phyloP scores from a whole-genome alignment of 2,797 vertebrate genomes.

The Chelidonichthys spinosus region DNA sequence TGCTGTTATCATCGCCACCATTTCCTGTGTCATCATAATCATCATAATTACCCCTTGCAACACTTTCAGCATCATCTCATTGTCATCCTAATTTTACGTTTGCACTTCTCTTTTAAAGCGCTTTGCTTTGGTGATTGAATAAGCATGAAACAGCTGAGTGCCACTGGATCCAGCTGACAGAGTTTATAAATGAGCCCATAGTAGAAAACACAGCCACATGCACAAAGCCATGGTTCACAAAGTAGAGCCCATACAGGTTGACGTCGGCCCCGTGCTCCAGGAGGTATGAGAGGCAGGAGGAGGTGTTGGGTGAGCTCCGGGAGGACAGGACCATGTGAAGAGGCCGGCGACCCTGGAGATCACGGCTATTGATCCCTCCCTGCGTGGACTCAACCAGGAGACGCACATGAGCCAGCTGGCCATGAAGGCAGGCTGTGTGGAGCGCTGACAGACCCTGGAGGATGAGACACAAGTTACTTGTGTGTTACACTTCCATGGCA shows the following conservation, averaged over 20 bases:
- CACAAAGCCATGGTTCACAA: neutral
- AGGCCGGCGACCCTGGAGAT: constrained; percentile 64
- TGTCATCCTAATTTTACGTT: constrained; percentile 13
- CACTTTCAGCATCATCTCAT: constrained; percentile 21
- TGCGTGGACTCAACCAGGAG: constrained; percentile 46
- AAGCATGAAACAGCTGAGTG: constrained; percentile 8
- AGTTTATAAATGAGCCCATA: neutral
- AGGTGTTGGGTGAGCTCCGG: constrained; percentile 48
- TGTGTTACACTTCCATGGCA: neutral
- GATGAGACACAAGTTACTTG: constrained; percentile 3
- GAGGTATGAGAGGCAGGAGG: constrained; percentile 69
- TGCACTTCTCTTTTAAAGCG: neutral
- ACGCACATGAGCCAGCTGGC: constrained; percentile 56
- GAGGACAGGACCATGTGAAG: constrained; percentile 73
- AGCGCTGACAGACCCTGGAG: constrained; percentile 68
- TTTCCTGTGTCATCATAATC: constrained; percentile 6
- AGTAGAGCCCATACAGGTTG: constrained; percentile 59
- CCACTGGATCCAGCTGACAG: constrained; percentile 13
- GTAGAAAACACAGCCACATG: neutral
- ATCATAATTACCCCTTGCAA: constrained; percentile 16
- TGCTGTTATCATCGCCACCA: neutral
- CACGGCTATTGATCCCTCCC: constrained; percentile 52
- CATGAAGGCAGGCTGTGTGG: constrained; percentile 70
- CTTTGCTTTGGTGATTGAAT: neutral
- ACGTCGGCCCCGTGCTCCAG: constrained; percentile 70